Evolutionary conservation across 2,113 vertebrate species (phyloP).

Genomic region (Gila orcuttii): DNA sequence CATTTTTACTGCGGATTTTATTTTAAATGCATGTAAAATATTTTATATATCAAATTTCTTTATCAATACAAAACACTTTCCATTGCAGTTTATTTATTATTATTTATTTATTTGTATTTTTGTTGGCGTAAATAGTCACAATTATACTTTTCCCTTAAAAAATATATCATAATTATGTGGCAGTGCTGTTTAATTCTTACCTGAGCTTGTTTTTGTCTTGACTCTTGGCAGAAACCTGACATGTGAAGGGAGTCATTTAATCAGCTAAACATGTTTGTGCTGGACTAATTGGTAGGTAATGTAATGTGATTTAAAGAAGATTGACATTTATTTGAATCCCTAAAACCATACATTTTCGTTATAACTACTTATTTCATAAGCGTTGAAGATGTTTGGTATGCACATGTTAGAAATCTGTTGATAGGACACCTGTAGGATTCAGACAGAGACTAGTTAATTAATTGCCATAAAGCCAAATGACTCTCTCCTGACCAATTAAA

Average conservation of each 20-base stretch:
- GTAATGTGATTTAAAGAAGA: background rate
- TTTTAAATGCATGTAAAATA: background rate
- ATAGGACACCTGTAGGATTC: slow-evolving; percentile 16
- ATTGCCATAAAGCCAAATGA: background rate
- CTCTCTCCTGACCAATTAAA: background rate
- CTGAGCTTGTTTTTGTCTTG: background rate
- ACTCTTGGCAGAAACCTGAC: background rate
- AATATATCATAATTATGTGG: background rate
- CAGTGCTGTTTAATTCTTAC: background rate
- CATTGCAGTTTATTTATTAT: background rate
- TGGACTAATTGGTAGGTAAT: background rate
- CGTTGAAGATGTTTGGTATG: background rate
- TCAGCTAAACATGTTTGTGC: background rate
- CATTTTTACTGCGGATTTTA: background rate
- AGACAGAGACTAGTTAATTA: background rate
- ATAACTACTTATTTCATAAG: background rate
- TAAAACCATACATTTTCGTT: background rate
- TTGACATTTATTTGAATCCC: background rate
- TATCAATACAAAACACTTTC: too few species aligned
- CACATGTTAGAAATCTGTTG: background rate
- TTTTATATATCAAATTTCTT: background rate
- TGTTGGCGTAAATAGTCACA: background rate
- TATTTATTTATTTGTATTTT: background rate
- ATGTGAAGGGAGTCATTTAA: background rate
- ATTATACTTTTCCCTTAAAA: background rate